phyloP scores from a whole-genome alignment of 2,113 vertebrate genomes.

The Motacilla tschutschensis region DNA sequence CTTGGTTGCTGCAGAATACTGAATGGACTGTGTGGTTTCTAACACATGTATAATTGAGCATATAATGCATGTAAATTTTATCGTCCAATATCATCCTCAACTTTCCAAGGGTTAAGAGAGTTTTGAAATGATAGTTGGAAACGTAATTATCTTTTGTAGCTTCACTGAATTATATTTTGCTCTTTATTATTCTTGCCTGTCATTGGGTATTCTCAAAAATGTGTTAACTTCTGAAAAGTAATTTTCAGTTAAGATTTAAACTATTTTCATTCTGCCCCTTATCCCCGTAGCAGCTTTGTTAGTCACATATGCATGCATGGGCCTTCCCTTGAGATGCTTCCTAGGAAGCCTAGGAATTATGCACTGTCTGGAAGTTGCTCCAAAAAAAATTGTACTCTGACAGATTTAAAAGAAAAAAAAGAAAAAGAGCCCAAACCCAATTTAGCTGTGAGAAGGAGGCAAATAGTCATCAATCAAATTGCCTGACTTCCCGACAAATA shows the following conservation, averaged over 20 bases:
- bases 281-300: not conserved
- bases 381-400: not conserved
- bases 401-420: not conserved
- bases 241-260: not conserved
- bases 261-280: not conserved
- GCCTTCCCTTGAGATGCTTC: not conserved
- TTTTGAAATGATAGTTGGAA: not conserved
- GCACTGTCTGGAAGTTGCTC: not conserved
- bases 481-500: not conserved
- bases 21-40: not conserved
- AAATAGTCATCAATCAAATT: not conserved
- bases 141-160: not conserved
- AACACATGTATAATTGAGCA: not conserved
- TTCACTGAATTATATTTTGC: not conserved
- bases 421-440: not conserved
- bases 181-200: not conserved
- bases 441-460: not conserved
- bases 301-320: not conserved
- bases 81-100: not conserved
- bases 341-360: not conserved
- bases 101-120: slow-evolving; percentile 10
- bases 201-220: not conserved
- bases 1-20: not conserved
- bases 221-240: not conserved
- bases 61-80: not conserved